These are phyloP conservation scores for Ectropis grisescens DNA, from an alignment of 1,140 invertebrate genomes.

Conservation along the genomic window DNA sequence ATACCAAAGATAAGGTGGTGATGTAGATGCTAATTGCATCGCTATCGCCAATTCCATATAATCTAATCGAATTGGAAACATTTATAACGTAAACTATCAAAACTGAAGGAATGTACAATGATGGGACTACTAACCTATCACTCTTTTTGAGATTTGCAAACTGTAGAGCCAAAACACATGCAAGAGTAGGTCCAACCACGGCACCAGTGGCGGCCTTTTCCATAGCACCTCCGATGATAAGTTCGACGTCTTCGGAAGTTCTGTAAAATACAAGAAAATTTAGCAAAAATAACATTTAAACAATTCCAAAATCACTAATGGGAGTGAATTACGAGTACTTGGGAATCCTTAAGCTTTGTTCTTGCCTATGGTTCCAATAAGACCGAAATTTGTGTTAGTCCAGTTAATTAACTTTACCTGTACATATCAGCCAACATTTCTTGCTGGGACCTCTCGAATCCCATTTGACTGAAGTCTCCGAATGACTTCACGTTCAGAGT, in stretches of 20 bases:
- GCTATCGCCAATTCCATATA: no score
- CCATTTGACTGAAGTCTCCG: constrained; percentile 75
- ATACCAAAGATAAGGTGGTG: no score
- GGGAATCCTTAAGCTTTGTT: no score
- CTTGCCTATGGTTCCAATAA: no score
- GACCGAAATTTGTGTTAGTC: no score
- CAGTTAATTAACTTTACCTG: constrained; percentile 58
- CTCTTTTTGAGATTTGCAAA: constrained; percentile 84
- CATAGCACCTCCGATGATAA: constrained; percentile 86
- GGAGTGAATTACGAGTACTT: no score
- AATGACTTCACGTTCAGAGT: constrained; percentile 68
- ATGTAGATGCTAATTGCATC: no score
- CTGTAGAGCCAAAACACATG: constrained; percentile 86
- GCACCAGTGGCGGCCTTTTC: constrained; percentile 86
- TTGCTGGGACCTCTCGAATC: constrained; percentile 71
- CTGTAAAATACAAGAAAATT: constrained; percentile 53
- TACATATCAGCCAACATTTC: constrained; percentile 77
- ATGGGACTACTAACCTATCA: constrained; percentile 77
- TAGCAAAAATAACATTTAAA: no score
- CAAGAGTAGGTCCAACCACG: constrained; percentile 88
- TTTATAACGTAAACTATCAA: no score
- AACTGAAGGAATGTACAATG: no score
- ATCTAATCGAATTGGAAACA: no score
- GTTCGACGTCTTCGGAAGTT: constrained; percentile 85
- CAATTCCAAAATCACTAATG: no score